phyloP scores from a whole-genome alignment of 2,888 invertebrate species.

The Drosophila stalkeri region DNA sequence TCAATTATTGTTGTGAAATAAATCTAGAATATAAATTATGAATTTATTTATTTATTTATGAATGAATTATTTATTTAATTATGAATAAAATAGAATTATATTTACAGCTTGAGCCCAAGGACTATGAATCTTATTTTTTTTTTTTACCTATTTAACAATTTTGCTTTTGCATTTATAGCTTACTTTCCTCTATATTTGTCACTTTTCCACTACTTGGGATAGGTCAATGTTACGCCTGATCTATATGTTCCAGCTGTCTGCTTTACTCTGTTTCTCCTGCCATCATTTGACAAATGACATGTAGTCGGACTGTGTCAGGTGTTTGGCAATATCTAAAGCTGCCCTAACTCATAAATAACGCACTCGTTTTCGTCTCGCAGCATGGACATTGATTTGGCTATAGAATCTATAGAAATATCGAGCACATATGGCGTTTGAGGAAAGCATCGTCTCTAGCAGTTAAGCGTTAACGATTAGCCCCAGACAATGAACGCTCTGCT shows the following conservation, averaged over 20 bases:
- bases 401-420: slow-evolving; percentile 5
- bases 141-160: background rate
- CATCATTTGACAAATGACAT: slow-evolving; percentile 24
- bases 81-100: too few relatives aligned
- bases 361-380: slow-evolving; percentile 16
- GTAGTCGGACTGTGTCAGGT: slow-evolving; percentile 48
- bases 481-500: slow-evolving; percentile 38
- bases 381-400: slow-evolving; percentile 43
- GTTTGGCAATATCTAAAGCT: slow-evolving; percentile 48
- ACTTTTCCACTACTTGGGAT: slow-evolving; percentile 8
- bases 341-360: slow-evolving; percentile 50
- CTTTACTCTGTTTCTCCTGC: background rate
- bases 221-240: slow-evolving; percentile 11
- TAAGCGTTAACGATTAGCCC: slow-evolving; percentile 69
- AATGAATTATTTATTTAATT: too few relatives aligned
- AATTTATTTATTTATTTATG: too few relatives aligned
- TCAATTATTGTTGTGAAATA: background rate
- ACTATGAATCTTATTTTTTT: too few relatives aligned
- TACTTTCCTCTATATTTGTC: background rate
- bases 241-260: background rate
- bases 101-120: too few relatives aligned
- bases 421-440: slow-evolving; percentile 62
- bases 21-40: background rate
- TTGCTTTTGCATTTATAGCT: background rate
- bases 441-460: slow-evolving; percentile 47